phyloP scores from a whole-genome alignment of 1,140 invertebrate species.

The Meloidogyne hapla region DNA sequence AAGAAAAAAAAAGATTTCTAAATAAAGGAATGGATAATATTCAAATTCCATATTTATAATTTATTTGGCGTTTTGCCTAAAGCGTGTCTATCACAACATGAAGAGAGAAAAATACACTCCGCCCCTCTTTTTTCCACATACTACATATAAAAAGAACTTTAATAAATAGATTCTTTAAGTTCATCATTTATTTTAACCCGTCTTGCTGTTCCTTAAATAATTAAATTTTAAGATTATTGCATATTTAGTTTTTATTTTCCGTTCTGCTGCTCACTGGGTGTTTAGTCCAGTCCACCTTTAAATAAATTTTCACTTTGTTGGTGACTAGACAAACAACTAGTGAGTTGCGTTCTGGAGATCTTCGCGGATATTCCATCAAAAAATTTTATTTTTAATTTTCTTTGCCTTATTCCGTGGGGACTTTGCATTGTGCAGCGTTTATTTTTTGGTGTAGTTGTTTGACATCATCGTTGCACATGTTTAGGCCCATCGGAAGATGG shows the following conservation, averaged over 20 bases:
- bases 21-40: not conserved
- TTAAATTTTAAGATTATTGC: not conserved
- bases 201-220: no score
- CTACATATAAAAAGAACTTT: not conserved
- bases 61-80: not conserved
- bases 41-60: not conserved
- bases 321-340: conserved; percentile 32
- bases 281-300: conserved; percentile 26
- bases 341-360: not conserved
- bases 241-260: no score
- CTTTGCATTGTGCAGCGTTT: conserved; percentile 24
- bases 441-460: not conserved
- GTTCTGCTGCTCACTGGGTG: conserved; percentile 22
- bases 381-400: not conserved
- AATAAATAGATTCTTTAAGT: not conserved
- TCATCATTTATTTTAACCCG: not conserved
- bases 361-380: not conserved
- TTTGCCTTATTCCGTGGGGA: conserved; percentile 19
- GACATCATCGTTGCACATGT: conserved; percentile 26
- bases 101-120: not conserved
- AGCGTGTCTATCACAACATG: not conserved
- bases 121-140: not conserved
- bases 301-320: not conserved
- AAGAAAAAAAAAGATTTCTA: not conserved
- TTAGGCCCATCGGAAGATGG: conserved; percentile 23